Conservation (phyloP, 2,888 invertebrate species). For the Sinelater perroti region DNA sequence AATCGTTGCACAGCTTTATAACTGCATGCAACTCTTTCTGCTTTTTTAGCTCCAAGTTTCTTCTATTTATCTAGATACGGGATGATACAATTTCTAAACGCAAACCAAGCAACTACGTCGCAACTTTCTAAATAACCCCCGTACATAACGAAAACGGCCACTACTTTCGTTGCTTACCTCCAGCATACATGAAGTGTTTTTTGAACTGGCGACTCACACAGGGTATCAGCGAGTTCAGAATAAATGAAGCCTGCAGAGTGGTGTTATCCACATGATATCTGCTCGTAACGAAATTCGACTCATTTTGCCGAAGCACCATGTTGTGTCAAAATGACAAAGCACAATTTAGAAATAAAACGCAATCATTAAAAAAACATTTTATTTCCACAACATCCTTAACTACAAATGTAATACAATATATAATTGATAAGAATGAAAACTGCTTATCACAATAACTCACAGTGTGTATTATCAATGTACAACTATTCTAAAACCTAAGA, state of each 20-base stretch:
- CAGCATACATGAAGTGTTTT: constrained; percentile 32
- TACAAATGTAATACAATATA: constrained; percentile 9
- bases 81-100: too few species aligned
- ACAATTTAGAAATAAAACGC: background rate
- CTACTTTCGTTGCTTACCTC: constrained; percentile 25
- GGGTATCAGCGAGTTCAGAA: background rate
- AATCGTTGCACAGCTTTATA: too few species aligned
- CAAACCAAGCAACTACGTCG: too few species aligned
- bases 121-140: too few species aligned
- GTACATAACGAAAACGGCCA: too few species aligned
- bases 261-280: constrained; percentile 11
- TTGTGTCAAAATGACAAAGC: background rate
- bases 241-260: constrained; percentile 5
- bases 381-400: constrained; percentile 18
- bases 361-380: too few species aligned
- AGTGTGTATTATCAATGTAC: background rate
- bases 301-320: background rate
- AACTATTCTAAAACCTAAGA: constrained; percentile 8
- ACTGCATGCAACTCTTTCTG: too few species aligned
- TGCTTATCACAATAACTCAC: constrained; percentile 13
- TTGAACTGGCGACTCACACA: constrained; percentile 30
- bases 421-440: constrained; percentile 13
- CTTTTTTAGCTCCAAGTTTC: too few species aligned
- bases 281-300: background rate
- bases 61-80: too few species aligned